These are phyloP conservation scores for Cosmia trapezina DNA, from an alignment of 2,888 invertebrate species.

Conservation along the genomic window DNA sequence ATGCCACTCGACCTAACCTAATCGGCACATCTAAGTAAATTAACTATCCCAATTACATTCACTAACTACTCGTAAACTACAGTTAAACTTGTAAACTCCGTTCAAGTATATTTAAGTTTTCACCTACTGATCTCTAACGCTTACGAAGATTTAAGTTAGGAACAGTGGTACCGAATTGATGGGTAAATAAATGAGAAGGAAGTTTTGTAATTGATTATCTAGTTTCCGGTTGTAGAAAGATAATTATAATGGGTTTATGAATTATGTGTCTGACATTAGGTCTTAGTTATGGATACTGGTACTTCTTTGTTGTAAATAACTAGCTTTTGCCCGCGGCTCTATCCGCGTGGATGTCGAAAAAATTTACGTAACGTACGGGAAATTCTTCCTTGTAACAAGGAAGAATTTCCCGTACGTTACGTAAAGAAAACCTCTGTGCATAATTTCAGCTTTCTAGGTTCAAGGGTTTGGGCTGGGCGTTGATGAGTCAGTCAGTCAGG, in stretches of 20 bases:
- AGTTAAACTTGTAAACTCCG: conserved; percentile 55
- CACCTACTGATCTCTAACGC: conserved; percentile 55
- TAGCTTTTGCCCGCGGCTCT: too few species aligned
- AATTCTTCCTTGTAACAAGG: too few species aligned
- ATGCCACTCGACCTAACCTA: conserved; percentile 26
- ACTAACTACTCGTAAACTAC: conserved; percentile 57
- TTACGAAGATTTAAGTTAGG: conserved; percentile 38
- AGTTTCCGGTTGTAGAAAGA: not conserved
- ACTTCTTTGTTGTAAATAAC: not conserved
- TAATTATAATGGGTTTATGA: conserved; percentile 1
- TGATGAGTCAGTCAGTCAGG: too few species aligned
- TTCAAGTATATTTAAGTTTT: conserved; percentile 45
- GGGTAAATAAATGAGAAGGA: conserved; percentile 16
- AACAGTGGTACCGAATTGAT: conserved; percentile 34
- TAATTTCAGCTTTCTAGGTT: too few species aligned
- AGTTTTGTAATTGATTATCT: conserved; percentile 8
- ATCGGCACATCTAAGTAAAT: conserved; percentile 56
- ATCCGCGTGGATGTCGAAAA: too few species aligned
- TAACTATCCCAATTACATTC: conserved; percentile 57
- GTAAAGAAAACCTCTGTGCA: too few species aligned
- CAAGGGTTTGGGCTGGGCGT: too few species aligned
- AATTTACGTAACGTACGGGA: too few species aligned
- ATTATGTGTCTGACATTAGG: conserved; percentile 1
- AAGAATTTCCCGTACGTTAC: too few species aligned
- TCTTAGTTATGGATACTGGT: conserved; percentile 3